Evolutionary conservation across 1,140 invertebrate genomes (phyloP), one percentile per base, ranked within the genome.

Genomic region (Euschistus heros): DNA sequence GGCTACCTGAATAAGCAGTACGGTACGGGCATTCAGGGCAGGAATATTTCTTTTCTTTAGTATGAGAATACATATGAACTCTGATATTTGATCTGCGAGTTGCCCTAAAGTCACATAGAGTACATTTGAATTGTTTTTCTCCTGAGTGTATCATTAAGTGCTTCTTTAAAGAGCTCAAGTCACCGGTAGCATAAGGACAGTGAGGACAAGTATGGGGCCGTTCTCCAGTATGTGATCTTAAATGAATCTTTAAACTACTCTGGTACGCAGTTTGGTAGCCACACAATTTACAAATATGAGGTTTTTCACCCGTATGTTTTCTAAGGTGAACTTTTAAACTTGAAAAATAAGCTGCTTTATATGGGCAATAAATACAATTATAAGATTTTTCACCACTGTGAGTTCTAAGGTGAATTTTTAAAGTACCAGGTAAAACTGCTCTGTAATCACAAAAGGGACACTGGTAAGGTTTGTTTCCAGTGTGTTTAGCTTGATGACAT

Each of bases 221-320:
- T 17, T 62, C 60, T 22, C 30, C 42, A 7, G 60, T 37, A 24
- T 62, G 60, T 4, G 17, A n/a, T 62, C 60, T 62, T 37, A 37
- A n/a, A 46, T 62, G 60, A 17, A 20, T 18, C 15, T 26, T 30
- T 15, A 62, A 46, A 37, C 60, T 37, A 17, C 42, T 46, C 15
- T 18, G 26, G 18, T 46, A 42, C 4, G 60, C 60, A 37, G 60
- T 46, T 62, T 37, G 15, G 33, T 62, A 62, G 3, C 60, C 60
- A 24, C 60, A 62, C 7, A 46, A 18, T 22, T 62, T 62, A n/a
- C 60, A 62, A 3, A 22, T 37, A 42, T 42, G 42, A n/a, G 60
- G 60, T 46, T 62, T 62, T 46, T 62, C 60, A 7, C 60, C 60
- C 2, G 27, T 62, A 24, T 62, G 60, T n/a, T 18, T 18, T 42